Base-by-base conservation (phyloP, 1,140 invertebrate genomes). In the Pseudachorutes palmiensis region DNA sequence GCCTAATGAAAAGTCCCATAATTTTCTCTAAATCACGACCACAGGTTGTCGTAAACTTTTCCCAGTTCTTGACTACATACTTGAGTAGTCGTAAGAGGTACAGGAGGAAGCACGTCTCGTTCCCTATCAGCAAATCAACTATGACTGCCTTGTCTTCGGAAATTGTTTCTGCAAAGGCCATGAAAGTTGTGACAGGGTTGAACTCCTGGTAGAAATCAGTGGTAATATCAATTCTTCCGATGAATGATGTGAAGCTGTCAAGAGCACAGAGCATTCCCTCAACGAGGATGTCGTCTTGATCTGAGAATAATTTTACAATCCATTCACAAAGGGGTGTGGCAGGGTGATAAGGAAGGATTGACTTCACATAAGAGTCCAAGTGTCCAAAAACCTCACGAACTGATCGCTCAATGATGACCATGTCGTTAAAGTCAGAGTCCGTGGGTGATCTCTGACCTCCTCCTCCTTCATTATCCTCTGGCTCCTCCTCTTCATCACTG, bases 241-340 rank as follows among this genome's bases (percentile, higher is more conserved):
- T 89, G 26, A 92, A 84, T 59, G 89, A 90, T 49, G 89, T 86
- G 2, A 88, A 89, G 30, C 92, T 90, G 77, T 94, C 91, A 32
- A 94, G 78, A 48, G 88, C 90, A 78, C 91, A 94, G 0, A 94
- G 88, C 89, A 94, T 91, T n/a, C 88, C 87, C 80, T 94, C 92
- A 29, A 94, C 88, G 62, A 94, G 77, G 72, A 90, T 90, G 77
- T 94, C 91, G 76, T 94, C 91, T 78, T 94, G 91, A 79, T 94
- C 90, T 71, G 87, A 86, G 75, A 94, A 93, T 49, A 94, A 79
- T 76, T 90, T 88, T 51, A 94, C 88, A 62, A 93, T 82, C 82
- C 91, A 92, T 78, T 92, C 90, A 9, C 89, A 89, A 62, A 93
- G 84, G 29, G 88, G 86, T 71, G 88, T 89, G 77, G 92, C 89